Conservation (phyloP, 2,797 vertebrate genomes). For the Oceanodroma leucorhoa region DNA sequence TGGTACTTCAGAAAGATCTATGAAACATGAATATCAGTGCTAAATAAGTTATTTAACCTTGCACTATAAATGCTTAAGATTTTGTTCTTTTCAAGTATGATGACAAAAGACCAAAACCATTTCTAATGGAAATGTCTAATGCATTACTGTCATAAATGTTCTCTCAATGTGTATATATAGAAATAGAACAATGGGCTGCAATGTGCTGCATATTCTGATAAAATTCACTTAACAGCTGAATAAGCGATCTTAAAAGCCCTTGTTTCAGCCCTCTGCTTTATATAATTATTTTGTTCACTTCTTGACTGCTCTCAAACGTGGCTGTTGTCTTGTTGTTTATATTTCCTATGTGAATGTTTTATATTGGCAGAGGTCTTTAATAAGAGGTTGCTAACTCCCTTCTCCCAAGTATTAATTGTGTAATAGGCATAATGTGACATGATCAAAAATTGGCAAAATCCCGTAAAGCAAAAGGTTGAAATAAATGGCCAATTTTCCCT, state of each 20-base stretch:
- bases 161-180: slow-evolving; percentile 30
- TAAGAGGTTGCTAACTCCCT: background rate
- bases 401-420: background rate
- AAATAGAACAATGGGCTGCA: slow-evolving; percentile 51
- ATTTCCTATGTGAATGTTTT: background rate
- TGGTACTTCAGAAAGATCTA: background rate
- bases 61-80: background rate
- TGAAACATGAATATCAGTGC: background rate
- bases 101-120: slow-evolving; percentile 50
- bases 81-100: slow-evolving; percentile 17
- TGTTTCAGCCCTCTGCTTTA: background rate
- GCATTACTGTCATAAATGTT: slow-evolving; percentile 49
- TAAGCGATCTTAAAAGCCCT: slow-evolving; percentile 11
- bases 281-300: background rate
- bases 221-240: slow-evolving; percentile 41
- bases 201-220: slow-evolving; percentile 16
- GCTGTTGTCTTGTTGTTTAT: background rate
- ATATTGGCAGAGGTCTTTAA: background rate
- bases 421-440: background rate
- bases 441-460: background rate
- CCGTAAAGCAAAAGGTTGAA: background rate
- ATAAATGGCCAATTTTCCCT: background rate
- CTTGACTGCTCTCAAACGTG: background rate
- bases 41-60: slow-evolving; percentile 45
- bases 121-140: slow-evolving; percentile 35